These are phyloP conservation scores for Thaumetopoea pityocampa DNA, from an alignment of 1,140 invertebrate genomes.

Conservation along the genomic window DNA sequence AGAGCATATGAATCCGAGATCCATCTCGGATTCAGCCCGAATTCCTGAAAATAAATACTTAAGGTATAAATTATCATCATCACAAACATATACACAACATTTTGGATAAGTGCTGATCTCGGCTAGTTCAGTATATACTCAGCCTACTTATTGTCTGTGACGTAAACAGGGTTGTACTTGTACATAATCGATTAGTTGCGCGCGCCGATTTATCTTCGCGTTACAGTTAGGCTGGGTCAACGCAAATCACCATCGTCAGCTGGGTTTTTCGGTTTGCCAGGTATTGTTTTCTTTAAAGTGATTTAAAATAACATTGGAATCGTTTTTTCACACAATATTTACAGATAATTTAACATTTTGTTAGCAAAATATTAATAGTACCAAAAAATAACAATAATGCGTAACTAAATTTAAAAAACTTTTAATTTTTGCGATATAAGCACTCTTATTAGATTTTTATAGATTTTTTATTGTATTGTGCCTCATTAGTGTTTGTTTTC, in stretches of 20 bases:
- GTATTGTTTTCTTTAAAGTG: background rate
- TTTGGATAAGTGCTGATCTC: no score
- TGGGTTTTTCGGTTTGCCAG: constrained; percentile 20
- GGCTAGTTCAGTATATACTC: no score
- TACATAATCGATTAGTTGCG: constrained; percentile 60
- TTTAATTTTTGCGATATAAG: background rate
- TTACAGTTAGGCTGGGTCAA: constrained; percentile 19
- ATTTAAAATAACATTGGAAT: no score
- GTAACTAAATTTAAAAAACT: background rate
- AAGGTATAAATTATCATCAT: no score
- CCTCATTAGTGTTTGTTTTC: constrained; percentile 15
- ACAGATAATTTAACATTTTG: background rate
- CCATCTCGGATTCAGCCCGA: no score
- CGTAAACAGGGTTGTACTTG: constrained; percentile 31
- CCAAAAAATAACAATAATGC: no score
- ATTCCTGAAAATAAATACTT: no score
- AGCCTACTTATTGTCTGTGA: constrained; percentile 3
- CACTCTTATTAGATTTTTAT: background rate
- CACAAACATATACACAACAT: no score
- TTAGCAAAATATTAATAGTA: background rate
- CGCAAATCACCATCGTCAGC: constrained; percentile 57
- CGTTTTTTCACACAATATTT: background rate
- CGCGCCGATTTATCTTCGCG: constrained; percentile 37
- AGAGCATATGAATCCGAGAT: no score
- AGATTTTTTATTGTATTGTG: background rate